Evolutionary conservation across 2,797 vertebrate species (phyloP), one percentile per base, ranked within the genome.

Genomic region (Antennarius maculatus): DNA sequence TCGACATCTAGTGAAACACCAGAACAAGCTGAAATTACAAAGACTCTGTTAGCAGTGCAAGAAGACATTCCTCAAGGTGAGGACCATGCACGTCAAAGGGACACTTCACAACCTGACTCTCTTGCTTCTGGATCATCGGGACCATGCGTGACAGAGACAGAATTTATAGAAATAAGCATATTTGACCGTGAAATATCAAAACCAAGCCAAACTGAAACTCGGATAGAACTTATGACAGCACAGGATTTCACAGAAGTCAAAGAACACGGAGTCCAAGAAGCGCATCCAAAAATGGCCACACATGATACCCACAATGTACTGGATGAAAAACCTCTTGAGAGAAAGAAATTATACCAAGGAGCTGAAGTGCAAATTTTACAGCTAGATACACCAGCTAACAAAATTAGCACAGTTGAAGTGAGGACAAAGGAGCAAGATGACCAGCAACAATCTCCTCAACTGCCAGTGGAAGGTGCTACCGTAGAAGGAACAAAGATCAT

Each of bases 121-220:
- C 6, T 43, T 47, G 39, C 15, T 62, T 66, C 49, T 39, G 57
- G 61, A 46, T 2, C 12, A n/a, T 14, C 42, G 16, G 51, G 69
- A 42, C 39, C 64, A 51, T 50, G 23, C 16, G 52, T 43, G 15
- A 65, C 49, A 18, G 51, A 78, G 43, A 46, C 41, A 39, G 65
- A 74, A 34, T 70, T 66, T 7, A 86, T 81, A 49, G 74, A 85
- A 69, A 81, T 82, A 51, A 54, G 17, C 42, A 16, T 75, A 7
- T 58, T 69, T 61, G 52, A 82, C 2, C 10, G 61, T 52, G 54
- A 50, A 6, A 16, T 7, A 4, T n/a, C 5, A 23, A 65, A 59
- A 56, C 54, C 56, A 41, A 46, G 17, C n/a, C 52, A 66, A 16
- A 48, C 46, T 42, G 54, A 56, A 31, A 17, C 29, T 6, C 31